Percentiles rank a stretch among this genome's conserved stretches.
Evolutionary conservation across 1,140 invertebrate genomes (phyloP).

Genomic region (Paraescarpia echinospica): DNA sequence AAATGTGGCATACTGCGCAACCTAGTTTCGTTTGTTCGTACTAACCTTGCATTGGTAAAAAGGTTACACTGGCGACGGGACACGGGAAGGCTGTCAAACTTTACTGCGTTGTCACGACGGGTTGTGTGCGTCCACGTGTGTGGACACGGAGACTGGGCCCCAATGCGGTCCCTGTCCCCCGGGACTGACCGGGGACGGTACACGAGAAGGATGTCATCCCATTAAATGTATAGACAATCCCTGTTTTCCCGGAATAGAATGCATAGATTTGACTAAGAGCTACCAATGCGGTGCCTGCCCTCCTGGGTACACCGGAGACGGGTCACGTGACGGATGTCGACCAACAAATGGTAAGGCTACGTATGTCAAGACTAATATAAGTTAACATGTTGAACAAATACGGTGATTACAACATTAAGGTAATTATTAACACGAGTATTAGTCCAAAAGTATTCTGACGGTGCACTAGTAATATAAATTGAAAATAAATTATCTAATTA

Average conservation of each 20-base stretch:
- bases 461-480: too few relatives aligned
- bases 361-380: neutral
- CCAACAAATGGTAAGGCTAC: neutral
- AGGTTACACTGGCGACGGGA: slow-evolving; percentile 46
- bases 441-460: too few relatives aligned
- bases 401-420: too few relatives aligned
- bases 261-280: slow-evolving; percentile 43
- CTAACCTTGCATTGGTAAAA: neutral
- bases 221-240: slow-evolving; percentile 61
- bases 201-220: slow-evolving; percentile 35
- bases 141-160: slow-evolving; percentile 64
- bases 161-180: slow-evolving; percentile 47
- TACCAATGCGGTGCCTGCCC: slow-evolving; percentile 54
- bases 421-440: too few relatives aligned
- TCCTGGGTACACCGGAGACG: slow-evolving; percentile 16
- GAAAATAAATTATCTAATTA: too few relatives aligned
- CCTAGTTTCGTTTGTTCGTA: neutral
- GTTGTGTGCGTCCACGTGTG: slow-evolving; percentile 81
- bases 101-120: slow-evolving; percentile 50
- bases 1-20: neutral
- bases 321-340: slow-evolving; percentile 68
- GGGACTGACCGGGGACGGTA: slow-evolving; percentile 49
- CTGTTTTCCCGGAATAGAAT: slow-evolving; percentile 65
- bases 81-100: slow-evolving; percentile 22
- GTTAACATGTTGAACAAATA: too few relatives aligned